Conservation (phyloP, 2,888 invertebrate species). For the Mesoligia furuncula region DNA sequence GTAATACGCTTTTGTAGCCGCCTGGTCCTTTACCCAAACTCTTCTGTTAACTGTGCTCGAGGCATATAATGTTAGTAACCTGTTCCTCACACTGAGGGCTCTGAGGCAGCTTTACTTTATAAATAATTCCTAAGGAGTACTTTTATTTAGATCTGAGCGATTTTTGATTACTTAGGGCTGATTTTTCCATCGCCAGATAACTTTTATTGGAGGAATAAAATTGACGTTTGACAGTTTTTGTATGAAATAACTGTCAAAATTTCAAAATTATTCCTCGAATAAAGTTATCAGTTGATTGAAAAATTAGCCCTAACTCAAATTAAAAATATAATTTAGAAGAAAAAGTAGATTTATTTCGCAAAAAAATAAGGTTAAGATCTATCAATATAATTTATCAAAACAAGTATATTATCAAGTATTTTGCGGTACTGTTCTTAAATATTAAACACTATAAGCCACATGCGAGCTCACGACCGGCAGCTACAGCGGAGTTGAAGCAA, state of each 20-base stretch:
- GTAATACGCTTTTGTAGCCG: neutral
- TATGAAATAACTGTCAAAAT: too few relatives aligned
- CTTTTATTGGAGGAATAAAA: too few relatives aligned
- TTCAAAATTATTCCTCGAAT: too few relatives aligned
- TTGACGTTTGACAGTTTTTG: too few relatives aligned
- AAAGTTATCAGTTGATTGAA: too few relatives aligned
- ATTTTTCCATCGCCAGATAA: too few relatives aligned
- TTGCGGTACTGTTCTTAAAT: conserved; percentile 35
- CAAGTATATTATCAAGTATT: conserved; percentile 9
- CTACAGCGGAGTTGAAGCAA: too few relatives aligned
- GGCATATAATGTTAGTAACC: neutral
- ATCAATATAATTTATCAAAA: conserved; percentile 3
- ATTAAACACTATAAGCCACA: too few relatives aligned
- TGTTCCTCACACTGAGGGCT: neutral
- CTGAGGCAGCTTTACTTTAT: neutral
- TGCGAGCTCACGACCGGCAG: too few relatives aligned
- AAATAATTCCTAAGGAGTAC: conserved; percentile 2
- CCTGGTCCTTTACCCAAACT: neutral
- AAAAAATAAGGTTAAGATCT: neutral
- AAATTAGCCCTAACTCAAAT: too few relatives aligned
- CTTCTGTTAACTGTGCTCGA: neutral
- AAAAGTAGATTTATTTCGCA: conserved; percentile 6
- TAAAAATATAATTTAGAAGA: neutral
- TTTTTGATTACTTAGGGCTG: neutral
- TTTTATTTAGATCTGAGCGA: conserved; percentile 47